Evolutionary conservation across 2,888 invertebrate species (phyloP).

Genomic region (Anticlea derivata): DNA sequence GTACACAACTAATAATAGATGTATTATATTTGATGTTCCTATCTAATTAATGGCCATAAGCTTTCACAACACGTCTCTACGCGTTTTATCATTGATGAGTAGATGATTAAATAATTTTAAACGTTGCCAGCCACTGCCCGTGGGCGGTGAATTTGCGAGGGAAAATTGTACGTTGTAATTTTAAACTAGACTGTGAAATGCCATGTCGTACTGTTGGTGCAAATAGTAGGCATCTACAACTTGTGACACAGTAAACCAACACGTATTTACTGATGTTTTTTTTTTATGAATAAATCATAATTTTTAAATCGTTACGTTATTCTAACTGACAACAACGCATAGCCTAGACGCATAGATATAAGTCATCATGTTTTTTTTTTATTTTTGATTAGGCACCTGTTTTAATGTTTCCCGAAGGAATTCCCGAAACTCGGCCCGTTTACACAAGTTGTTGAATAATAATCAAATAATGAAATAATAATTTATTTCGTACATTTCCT

Average conservation of each 20-base stretch:
- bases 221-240: conserved; percentile 1
- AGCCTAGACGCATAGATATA: too few species aligned
- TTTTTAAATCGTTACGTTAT: background rate
- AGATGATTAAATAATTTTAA: conserved; percentile 32
- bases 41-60: conserved; percentile 13
- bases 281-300: too few species aligned
- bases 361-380: too few species aligned
- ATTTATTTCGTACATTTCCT: too few species aligned
- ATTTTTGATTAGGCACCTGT: too few species aligned
- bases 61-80: conserved; percentile 26
- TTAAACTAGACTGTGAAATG: conserved; percentile 17
- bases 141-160: conserved; percentile 12
- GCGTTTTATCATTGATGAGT: conserved; percentile 32
- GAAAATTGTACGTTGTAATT: conserved; percentile 15
- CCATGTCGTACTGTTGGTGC: conserved; percentile 1
- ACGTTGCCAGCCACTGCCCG: conserved; percentile 23
- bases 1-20: conserved; percentile 9
- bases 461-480: too few species aligned
- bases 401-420: too few species aligned
- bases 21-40: conserved; percentile 11
- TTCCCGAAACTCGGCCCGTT: too few species aligned
- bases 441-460: too few species aligned
- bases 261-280: too few species aligned
- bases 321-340: too few species aligned
- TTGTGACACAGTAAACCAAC: too few species aligned